Base-by-base conservation (phyloP, 2,888 invertebrate species). In the Plagodis pulveraria region DNA sequence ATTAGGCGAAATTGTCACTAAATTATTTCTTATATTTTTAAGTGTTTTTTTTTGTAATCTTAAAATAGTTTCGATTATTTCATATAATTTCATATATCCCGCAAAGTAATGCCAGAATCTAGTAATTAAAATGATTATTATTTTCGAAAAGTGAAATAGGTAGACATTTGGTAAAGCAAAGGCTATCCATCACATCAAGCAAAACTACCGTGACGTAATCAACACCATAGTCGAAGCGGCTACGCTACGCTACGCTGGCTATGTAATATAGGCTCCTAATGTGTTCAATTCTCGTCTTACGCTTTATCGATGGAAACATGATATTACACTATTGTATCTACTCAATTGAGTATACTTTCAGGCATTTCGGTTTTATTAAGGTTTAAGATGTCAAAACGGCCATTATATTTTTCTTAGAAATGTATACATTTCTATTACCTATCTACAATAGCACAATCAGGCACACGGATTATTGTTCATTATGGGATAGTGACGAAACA, bases 221-320 rank as follows among this genome's bases (percentile, higher is more conserved):
- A 76, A 78, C 76, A 72, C 78, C 80, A 82, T 80, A 79, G 73
- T 63, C 70, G 22, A 74, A 77, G 68, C 73, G 71, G 83, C 73
- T 69, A 87, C 87, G 88, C 83, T 69, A 87, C 87, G 88, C 83
- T 81, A 87, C 80, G 78, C 69, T 83, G 87, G 67, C 47, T 82
- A 87, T 84, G 81, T 88, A 87, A 87, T 84, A 81, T 88, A 87
- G 90, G 90, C 87, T 78, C 67, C 63, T 9, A 46, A 60, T 66
- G 65, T 64, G 65, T 68, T 66, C 63, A 62, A 69, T 74, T 71
- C 73, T 72, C 69, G 73, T 72, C 73, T 77, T 73, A 71, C 71
- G 66, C 62, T 68, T 59, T 70, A 66, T 63, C 57, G 62, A 63
- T 62, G 63, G 49, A 62, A 61, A 70, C 60, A 58, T 50, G 56